A percentile compares a stretch with the other conserved stretches of the same genome.
Evolutionary conservation across 2,113 vertebrate species (phyloP).

Genomic region (Tapirus terrestris): DNA sequence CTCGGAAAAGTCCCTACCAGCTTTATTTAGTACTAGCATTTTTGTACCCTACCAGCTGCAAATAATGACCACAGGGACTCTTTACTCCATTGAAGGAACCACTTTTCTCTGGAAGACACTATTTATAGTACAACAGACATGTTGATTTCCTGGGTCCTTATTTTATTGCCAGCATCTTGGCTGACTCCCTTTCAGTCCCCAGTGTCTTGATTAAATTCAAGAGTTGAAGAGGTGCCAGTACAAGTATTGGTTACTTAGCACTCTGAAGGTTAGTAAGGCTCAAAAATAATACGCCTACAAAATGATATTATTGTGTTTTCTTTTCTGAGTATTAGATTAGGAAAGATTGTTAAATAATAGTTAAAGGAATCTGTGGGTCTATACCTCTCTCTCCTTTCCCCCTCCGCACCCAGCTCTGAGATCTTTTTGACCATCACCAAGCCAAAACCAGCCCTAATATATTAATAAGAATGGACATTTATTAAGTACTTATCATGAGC

Average conservation of each 20-base stretch:
- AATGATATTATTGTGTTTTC: neutral
- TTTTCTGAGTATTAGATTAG: neutral
- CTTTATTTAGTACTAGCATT: slow-evolving; percentile 31
- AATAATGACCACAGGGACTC: neutral
- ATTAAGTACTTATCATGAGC: neutral
- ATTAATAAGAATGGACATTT: neutral
- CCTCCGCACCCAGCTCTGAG: neutral
- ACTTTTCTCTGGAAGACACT: neutral
- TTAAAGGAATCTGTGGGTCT: neutral
- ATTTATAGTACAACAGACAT: neutral
- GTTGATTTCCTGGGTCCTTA: neutral
- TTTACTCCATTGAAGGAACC: neutral
- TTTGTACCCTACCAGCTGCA: neutral
- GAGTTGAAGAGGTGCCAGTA: neutral
- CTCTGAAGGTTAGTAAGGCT: neutral
- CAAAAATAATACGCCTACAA: slow-evolving; percentile 1
- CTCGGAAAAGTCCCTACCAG: neutral
- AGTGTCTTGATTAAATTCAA: slow-evolving; percentile 14
- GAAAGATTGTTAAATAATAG: neutral
- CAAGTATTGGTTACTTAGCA: neutral
- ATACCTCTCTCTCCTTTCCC: neutral
- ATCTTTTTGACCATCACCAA: neutral
- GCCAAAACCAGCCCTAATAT: neutral
- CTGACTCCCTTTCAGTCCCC: neutral
- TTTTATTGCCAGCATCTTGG: neutral